Evolutionary conservation across 2,113 vertebrate genomes (phyloP).

Genomic region (Perca flavescens): DNA sequence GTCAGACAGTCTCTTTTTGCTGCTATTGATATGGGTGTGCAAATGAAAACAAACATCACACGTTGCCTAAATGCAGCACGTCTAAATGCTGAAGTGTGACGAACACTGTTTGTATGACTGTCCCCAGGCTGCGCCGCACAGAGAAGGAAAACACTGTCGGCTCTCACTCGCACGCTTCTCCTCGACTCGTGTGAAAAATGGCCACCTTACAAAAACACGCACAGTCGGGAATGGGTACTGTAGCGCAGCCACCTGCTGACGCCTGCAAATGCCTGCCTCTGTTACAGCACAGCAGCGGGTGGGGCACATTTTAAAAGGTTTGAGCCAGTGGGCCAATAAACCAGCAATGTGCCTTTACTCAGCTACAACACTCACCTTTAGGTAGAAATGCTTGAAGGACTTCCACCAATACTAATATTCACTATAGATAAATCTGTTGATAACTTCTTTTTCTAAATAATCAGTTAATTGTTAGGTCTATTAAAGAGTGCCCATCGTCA

Average conservation of each 20-base stretch:
- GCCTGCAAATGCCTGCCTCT: constrained; percentile 24
- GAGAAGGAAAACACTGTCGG: constrained; percentile 18
- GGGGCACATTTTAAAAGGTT: constrained; percentile 34
- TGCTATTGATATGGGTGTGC: constrained; percentile 24
- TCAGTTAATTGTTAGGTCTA: neutral
- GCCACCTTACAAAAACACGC: constrained; percentile 56
- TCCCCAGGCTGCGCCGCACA: constrained; percentile 19
- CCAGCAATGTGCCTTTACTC: constrained; percentile 21
- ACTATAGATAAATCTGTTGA: neutral
- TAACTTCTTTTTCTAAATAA: neutral
- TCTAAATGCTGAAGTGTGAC: constrained; percentile 44
- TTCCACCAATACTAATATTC: neutral
- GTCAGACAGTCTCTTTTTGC: constrained; percentile 16
- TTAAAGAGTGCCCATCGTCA: neutral
- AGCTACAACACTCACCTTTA: neutral
- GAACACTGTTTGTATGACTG: constrained; percentile 30
- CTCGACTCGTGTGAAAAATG: constrained; percentile 38
- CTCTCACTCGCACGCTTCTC: constrained; percentile 25
- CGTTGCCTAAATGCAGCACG: constrained; percentile 36
- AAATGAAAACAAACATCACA: constrained; percentile 60
- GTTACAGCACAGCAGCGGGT: constrained; percentile 48
- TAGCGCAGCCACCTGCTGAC: constrained; percentile 39
- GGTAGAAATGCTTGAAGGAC: neutral
- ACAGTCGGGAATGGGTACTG: constrained; percentile 35
- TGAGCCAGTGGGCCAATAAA: constrained; percentile 46